Conservation (phyloP, 2,888 invertebrate species). For the Caenorhabditis plicata region DNA sequence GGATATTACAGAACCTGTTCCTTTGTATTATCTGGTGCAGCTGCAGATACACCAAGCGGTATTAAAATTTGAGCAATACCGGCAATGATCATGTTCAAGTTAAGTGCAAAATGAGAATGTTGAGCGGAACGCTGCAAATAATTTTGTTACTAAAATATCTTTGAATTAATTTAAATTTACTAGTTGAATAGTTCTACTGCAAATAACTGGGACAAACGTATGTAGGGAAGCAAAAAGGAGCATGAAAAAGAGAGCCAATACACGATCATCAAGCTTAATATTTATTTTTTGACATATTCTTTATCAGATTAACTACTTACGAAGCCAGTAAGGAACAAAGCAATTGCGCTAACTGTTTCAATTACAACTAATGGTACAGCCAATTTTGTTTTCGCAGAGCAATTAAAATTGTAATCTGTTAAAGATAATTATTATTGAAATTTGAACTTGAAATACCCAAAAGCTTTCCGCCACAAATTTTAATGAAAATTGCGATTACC, state of each 20-base stretch:
- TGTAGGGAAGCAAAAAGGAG: slow-evolving; percentile 18
- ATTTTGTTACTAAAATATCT: not conserved
- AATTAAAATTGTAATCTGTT: slow-evolving; percentile 26
- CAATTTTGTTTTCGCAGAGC: slow-evolving; percentile 24
- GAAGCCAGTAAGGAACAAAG: slow-evolving; percentile 36
- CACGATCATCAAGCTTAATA: slow-evolving; percentile 12
- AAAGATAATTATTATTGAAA: not conserved
- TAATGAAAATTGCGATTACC: slow-evolving; percentile 33
- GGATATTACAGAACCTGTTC: too few species aligned
- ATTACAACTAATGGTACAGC: slow-evolving; percentile 27
- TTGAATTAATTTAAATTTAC: slow-evolving; percentile 4
- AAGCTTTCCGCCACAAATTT: slow-evolving; percentile 28
- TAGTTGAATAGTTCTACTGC: slow-evolving; percentile 23
- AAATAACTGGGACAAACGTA: slow-evolving; percentile 24
- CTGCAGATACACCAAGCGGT: slow-evolving; percentile 13
- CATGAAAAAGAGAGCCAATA: slow-evolving; percentile 3
- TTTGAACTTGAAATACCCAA: slow-evolving; percentile 12
- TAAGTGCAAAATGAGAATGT: slow-evolving; percentile 21
- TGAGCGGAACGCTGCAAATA: slow-evolving; percentile 14
- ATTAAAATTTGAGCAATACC: slow-evolving; percentile 22
- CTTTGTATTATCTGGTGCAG: slow-evolving; percentile 15
- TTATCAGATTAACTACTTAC: slow-evolving; percentile 10
- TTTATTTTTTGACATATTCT: not conserved
- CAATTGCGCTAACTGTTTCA: slow-evolving; percentile 23
- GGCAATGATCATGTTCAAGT: slow-evolving; percentile 23